phyloP scores from a whole-genome alignment of 1,140 invertebrate genomes.

The Psilanteris sp. region DNA sequence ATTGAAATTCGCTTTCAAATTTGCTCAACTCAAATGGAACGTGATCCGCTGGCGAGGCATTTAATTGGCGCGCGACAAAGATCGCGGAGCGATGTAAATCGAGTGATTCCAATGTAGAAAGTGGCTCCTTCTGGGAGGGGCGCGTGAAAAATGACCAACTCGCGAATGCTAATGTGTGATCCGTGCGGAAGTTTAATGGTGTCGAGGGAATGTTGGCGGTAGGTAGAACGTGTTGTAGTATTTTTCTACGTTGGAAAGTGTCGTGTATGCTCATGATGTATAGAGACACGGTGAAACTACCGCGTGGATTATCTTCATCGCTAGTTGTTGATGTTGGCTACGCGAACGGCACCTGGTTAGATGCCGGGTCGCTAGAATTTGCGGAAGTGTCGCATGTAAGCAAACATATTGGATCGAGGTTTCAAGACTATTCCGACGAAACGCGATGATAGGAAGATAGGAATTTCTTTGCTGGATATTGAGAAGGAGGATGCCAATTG shows the following conservation, averaged over 20 bases:
- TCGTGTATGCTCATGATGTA: constrained; percentile 42
- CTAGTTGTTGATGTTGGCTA: constrained; percentile 28
- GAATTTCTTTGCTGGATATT: background rate
- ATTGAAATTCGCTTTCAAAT: background rate
- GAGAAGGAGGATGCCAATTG: background rate
- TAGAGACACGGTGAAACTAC: constrained; percentile 46
- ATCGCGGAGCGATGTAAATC: constrained; percentile 7
- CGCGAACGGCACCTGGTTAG: constrained; percentile 7
- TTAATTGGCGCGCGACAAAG: constrained; percentile 21
- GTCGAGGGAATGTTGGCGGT: constrained; percentile 26
- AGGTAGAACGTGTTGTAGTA: constrained; percentile 33
- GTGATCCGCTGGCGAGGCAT: background rate
- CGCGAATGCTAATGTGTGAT: constrained; percentile 29
- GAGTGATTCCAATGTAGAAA: constrained; percentile 14
- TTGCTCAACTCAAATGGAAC: no score
- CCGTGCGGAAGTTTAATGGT: constrained; percentile 36
- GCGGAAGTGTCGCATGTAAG: constrained; percentile 11
- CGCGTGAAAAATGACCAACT: constrained; percentile 21
- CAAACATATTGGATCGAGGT: constrained; percentile 4
- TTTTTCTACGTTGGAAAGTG: constrained; percentile 38
- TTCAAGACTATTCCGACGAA: constrained; percentile 1
- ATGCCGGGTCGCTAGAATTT: constrained; percentile 19
- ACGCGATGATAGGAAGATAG: background rate
- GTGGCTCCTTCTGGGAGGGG: constrained; percentile 10
- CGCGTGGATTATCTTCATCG: constrained; percentile 53